Percentiles rank a stretch among this genome's conserved stretches.
Conservation (phyloP, 2,113 vertebrate species). For the Istiophorus platypterus region DNA sequence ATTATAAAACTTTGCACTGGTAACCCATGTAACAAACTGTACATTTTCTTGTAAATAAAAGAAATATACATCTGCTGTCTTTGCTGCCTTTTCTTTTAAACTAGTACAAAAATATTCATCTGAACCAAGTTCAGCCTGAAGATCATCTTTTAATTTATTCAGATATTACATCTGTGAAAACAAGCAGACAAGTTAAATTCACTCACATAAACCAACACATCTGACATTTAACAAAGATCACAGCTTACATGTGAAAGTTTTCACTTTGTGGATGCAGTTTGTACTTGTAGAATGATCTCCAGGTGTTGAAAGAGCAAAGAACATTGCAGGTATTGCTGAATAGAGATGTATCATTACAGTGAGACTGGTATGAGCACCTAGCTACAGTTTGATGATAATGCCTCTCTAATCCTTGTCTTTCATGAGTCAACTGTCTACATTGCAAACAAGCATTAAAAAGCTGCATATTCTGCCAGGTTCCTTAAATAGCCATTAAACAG, state of each 20-base stretch:
- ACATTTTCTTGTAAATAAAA: constrained; percentile 99
- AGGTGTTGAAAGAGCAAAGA: constrained; percentile 28
- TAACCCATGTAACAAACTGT: constrained; percentile 99
- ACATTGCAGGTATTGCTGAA: constrained; percentile 59
- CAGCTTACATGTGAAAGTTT: constrained; percentile 61
- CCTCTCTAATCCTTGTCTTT: constrained; percentile 40
- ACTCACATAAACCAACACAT: constrained; percentile 71
- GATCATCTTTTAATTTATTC: constrained; percentile 74
- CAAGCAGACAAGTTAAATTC: constrained; percentile 79
- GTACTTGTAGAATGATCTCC: constrained; percentile 35
- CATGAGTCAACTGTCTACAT: constrained; percentile 22
- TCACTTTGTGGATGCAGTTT: constrained; percentile 42
- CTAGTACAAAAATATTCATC: constrained; percentile 14
- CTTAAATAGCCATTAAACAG: constrained; percentile 28
- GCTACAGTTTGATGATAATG: constrained; percentile 60
- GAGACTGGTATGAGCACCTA: constrained; percentile 45
- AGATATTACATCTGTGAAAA: constrained; percentile 77
- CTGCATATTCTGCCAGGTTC: constrained; percentile 62
- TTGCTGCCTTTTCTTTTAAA: neutral
- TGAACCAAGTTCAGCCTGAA: constrained; percentile 34
- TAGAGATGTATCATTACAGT: constrained; percentile 53
- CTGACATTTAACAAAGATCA: constrained; percentile 70
- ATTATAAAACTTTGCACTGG: constrained; percentile 92
- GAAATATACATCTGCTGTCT: constrained; percentile 65
- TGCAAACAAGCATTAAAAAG: constrained; percentile 48